Evolutionary conservation across 2,797 vertebrate genomes (phyloP).

Genomic region (Lepus oiostolus): DNA sequence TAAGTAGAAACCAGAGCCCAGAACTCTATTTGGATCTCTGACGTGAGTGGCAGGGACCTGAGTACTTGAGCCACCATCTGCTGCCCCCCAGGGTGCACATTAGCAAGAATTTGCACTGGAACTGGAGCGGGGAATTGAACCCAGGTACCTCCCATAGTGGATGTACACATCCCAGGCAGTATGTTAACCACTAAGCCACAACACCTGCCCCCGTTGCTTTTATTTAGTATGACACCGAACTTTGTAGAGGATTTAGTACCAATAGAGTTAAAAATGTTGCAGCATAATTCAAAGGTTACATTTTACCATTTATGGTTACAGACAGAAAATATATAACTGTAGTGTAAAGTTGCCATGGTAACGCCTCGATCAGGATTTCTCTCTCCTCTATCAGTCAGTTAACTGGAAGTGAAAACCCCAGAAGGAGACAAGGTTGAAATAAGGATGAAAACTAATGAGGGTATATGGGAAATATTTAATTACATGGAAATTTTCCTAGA

Average conservation of each 20-base stretch:
- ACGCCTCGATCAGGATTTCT: conserved; percentile 85
- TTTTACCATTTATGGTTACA: conserved; percentile 87
- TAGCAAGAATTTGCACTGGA: too few relatives aligned
- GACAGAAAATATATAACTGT: conserved; percentile 85
- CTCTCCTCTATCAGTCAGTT: conserved; percentile 68
- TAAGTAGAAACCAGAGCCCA: too few relatives aligned
- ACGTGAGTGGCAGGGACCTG: too few relatives aligned
- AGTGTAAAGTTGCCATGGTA: conserved; percentile 87
- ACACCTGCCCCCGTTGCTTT: neutral
- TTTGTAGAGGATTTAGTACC: conserved; percentile 47
- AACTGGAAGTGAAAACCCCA: conserved; percentile 75
- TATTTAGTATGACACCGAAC: conserved; percentile 12
- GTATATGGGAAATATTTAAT: conserved; percentile 66
- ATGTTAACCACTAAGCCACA: too few relatives aligned
- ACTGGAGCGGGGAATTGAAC: too few relatives aligned
- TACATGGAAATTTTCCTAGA: conserved; percentile 44
- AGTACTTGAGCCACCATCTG: too few relatives aligned
- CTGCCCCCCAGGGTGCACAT: too few relatives aligned
- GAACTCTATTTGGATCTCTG: too few relatives aligned
- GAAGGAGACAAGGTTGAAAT: conserved; percentile 77
- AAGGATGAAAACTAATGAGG: conserved; percentile 75
- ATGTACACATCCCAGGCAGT: too few relatives aligned
- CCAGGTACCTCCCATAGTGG: too few relatives aligned
- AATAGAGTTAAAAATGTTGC: conserved; percentile 70
- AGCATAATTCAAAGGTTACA: conserved; percentile 77